Evolutionary conservation across 2,888 invertebrate species (phyloP), one percentile per base, ranked within the genome.

Genomic region (Eubasilissa splendida): DNA sequence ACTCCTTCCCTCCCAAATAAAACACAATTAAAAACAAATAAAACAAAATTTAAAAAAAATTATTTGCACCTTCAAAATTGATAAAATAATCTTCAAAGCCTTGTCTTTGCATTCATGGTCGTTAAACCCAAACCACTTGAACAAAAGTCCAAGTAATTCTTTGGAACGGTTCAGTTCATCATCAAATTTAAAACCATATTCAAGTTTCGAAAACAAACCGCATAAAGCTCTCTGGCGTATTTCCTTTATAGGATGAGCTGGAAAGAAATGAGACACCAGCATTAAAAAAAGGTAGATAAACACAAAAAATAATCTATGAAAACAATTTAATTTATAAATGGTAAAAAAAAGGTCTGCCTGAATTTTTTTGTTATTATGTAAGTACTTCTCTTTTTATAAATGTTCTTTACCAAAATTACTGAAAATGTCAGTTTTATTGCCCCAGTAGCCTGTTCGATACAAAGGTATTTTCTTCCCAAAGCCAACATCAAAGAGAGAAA

Each of bases 41-140:
- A 65, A 78, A 74, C 80, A 81, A 53, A 50, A 75, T 54, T 78
- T 80, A 10, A 63, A 63, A 63, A 22, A 22, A 22, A 22, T 22
- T 22, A 22, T 22, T 22, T 53, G 14, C 5, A 93, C 94, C 88
- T 92, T 91, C 54, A 93, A 86, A 76, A 92, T 88, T 78, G 87
- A 87, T 74, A 91, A 87, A 68, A 94, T 88, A 80, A 94, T 88
- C 77, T 91, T 87, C 59, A 94, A 87, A 78, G 92, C 93, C 86
- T 91, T 90, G 81, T 88, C 88, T 85, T 93, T 92, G 79, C 92
- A 87, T 0, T 91, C 87, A 58, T 91, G 88, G 70, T 89, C 87
- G 59, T 92, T 89, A 78, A 89, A 90, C 71, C 91, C 86, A 86
- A 94, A 93, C 94, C 94, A 94, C 74, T 91, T 89, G 70, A 94